Base-by-base conservation (phyloP, 2,888 invertebrate genomes). In the Athalia rosae region DNA sequence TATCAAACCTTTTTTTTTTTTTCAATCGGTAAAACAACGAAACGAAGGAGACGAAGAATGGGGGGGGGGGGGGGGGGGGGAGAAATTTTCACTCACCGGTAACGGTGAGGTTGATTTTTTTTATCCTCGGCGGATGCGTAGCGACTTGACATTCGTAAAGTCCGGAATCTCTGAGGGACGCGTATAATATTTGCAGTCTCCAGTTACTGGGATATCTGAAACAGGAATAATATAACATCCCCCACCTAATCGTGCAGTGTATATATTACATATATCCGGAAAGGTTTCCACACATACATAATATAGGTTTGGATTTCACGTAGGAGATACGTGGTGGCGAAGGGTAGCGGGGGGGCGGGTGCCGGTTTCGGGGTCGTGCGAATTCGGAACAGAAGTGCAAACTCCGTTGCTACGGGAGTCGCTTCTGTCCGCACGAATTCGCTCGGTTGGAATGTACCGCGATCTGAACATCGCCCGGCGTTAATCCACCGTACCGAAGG, bases 71-170 rank as follows among this genome's bases (percentile, higher is more conserved):
- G 69, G 6, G 50, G 53, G 8, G 4, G 9, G n/a, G 53, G 53
- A 28, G 28, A 3, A 8, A 5, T 41, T 53, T 9, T 69, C 4
- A 67, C 83, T 85, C 81, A 89, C 89, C 89, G 64, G 92, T 93
- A 82, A 93, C 91, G 87, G 91, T 91, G 76, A 93, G 91, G 84
- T 91, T 91, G 85, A 93, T 92, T 85, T 91, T 91, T 86, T 92
- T 92, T 79, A 93, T 92, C 87, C 92, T 90, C 15, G 93, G 92
- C 53, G 93, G 93, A 88, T 93, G 93, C 45, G 93, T 93, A 71
- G 93, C 92, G 78, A 93, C 92, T 90, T 93, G 93, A 87, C 93
- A 93, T 87, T 93, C 92, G 89, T 93, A 93, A 71, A 93, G 89
- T 9, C 93, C 93, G 80, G 93, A 93, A 85, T 94, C 94, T 78